Percentiles rank a stretch among this genome's conserved stretches.
Conservation (phyloP, 2,797 vertebrate genomes). For the Adelosebastes latens region DNA sequence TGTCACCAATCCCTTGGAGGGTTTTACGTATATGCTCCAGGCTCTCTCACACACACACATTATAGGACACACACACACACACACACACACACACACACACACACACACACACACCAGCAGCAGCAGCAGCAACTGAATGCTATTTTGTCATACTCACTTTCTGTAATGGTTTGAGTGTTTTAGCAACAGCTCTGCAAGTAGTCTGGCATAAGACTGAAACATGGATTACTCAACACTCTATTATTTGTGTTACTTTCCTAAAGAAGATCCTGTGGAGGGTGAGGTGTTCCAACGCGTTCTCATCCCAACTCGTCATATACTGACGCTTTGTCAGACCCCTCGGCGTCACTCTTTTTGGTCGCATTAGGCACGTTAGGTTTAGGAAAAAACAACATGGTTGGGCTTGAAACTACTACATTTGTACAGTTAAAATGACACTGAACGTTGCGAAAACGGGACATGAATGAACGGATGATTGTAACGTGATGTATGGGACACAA, state of each 20-base stretch:
- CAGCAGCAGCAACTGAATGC: constrained; percentile 14
- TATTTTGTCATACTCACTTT: constrained; percentile 44
- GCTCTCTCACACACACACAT: constrained; percentile 5
- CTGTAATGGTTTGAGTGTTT: constrained; percentile 24
- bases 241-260: neutral
- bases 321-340: too few species aligned
- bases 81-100: too few species aligned
- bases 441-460: too few species aligned
- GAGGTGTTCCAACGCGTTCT: neutral
- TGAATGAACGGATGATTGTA: too few species aligned
- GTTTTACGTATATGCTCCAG: constrained; percentile 58
- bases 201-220: neutral
- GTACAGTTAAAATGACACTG: too few species aligned
- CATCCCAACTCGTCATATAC: too few species aligned
- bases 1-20: constrained; percentile 68
- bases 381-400: too few species aligned
- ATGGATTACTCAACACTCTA: neutral
- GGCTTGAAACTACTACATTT: too few species aligned
- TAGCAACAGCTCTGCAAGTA: constrained; percentile 7
- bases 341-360: rapidly evolving
- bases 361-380: too few species aligned
- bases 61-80: neutral
- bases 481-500: too few species aligned
- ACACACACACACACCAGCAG: too few species aligned
- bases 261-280: neutral